Percentiles rank a stretch among this genome's conserved stretches.
Evolutionary conservation across 2,888 invertebrate species (phyloP).

Genomic region (Bimastos eiseni): DNA sequence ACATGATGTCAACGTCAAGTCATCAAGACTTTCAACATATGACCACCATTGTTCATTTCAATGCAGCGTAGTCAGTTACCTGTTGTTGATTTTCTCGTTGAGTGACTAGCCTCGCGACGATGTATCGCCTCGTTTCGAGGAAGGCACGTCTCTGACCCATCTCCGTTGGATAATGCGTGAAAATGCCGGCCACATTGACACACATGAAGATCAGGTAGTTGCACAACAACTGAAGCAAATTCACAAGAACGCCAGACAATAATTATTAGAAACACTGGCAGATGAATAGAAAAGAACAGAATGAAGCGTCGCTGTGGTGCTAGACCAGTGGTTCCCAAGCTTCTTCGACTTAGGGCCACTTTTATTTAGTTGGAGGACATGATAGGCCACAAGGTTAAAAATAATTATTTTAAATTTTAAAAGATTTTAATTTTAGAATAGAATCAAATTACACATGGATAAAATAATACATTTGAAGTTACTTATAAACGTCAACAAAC

Average conservation of each 20-base stretch:
- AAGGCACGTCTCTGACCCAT: constrained; percentile 87
- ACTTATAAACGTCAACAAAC: too few species aligned
- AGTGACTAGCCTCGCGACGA: constrained; percentile 84
- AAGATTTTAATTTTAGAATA: too few species aligned
- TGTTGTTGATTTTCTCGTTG: constrained; percentile 93
- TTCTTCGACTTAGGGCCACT: too few species aligned
- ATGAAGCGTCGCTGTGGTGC: neutral
- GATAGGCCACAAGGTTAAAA: too few species aligned
- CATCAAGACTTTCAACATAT: neutral
- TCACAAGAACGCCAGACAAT: neutral
- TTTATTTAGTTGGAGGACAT: too few species aligned
- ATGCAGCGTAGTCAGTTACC: constrained; percentile 66
- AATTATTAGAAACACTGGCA: neutral
- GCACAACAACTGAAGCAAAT: constrained; percentile 68
- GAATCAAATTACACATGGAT: too few species aligned
- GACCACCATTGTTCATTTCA: neutral
- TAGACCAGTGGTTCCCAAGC: too few species aligned
- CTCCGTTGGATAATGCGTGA: constrained; percentile 89
- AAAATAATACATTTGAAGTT: too few species aligned
- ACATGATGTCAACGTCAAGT: neutral
- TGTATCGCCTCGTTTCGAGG: constrained; percentile 89
- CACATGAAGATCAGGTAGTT: constrained; percentile 74
- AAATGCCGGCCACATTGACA: constrained; percentile 81
- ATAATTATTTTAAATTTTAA: too few species aligned
- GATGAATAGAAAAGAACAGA: neutral